Evolutionary conservation across 2,113 vertebrate species (phyloP), one percentile per base, ranked within the genome.

Genomic region (Odontesthes bonariensis): DNA sequence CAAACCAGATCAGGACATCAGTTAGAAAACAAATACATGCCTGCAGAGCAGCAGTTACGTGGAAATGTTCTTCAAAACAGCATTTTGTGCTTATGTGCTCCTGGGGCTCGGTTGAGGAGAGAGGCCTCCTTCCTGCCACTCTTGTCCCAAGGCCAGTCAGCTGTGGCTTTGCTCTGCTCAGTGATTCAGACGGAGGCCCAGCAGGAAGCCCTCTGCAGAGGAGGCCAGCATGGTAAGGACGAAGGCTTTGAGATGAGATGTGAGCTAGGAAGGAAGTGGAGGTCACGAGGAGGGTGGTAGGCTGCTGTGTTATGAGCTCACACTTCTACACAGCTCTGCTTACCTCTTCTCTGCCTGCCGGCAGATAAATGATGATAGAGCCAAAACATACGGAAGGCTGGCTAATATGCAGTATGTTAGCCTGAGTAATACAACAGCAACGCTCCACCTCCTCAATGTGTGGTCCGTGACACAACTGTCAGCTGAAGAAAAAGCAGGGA

Each of bases 91-190:
- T 22, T 35, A 59, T 17, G 84, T 12, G 5, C 83, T 70, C 79
- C 46, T 59, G 83, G 86, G 89, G 79, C 67, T 53, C 42, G 4
- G 81, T 20, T 2, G 57, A 47, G 63, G 77, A 80, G 79, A 73
- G 64, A 46, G 74, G 77, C 83, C 83, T 77, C 66, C 82, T 85
- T 90, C 83, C 86, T 87, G 85, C 85, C 63, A 80, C 63, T 77
- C 66, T 80, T 57, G 71, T 73, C 79, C 87, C 86, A 85, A 91
- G 84, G 86, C 79, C 81, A 81, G 69, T 82, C 78, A 85, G 71
- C 83, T 87, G 86, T 60, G 62, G 79, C 73, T 82, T 55, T 38
- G 78, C 71, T 82, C 75, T 86, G 83, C 65, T 77, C 79, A 75
- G 82, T 70, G 80, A 77, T 58, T 85, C 83, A 85, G 69, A 77